Evolutionary conservation across 1,140 invertebrate genomes (phyloP).

Genomic region (Phthorimaea operculella): DNA sequence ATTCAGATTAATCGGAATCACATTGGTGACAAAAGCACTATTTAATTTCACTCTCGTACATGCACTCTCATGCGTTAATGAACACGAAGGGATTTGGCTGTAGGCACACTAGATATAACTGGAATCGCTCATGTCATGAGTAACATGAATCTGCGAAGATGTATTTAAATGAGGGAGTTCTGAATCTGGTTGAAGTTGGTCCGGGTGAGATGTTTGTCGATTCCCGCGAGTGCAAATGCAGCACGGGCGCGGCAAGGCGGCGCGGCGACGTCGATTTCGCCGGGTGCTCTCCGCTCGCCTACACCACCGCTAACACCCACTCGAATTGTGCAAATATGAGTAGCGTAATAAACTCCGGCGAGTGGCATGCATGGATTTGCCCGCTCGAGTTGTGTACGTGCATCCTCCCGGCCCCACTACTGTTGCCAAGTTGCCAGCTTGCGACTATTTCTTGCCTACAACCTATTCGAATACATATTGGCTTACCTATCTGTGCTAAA

Average conservation of each 20-base stretch:
- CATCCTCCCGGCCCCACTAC: slow-evolving; percentile 32
- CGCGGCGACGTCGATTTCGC: background rate
- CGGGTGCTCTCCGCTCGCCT: slow-evolving; percentile 24
- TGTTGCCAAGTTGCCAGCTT: slow-evolving; percentile 14
- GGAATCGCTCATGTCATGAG: no score
- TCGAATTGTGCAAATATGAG: slow-evolving; percentile 61
- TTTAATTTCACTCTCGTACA: no score
- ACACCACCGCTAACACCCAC: slow-evolving; percentile 50
- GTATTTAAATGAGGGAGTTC: no score
- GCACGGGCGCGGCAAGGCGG: background rate
- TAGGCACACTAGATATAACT: no score
- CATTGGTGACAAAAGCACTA: background rate
- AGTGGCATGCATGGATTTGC: slow-evolving; percentile 50
- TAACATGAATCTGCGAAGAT: no score
- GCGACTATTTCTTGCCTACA: background rate
- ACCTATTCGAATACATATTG: no score
- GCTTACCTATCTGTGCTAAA: no score
- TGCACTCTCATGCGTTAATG: no score
- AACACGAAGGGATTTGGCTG: no score
- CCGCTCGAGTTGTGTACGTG: slow-evolving; percentile 50
- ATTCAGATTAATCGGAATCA: no score
- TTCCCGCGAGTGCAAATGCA: background rate
- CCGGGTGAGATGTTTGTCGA: background rate
- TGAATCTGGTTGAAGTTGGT: no score
- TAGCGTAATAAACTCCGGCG: slow-evolving; percentile 57